These are phyloP conservation scores for Gymnoscopelus microlampas DNA, from an alignment of 2,797 vertebrate species.

Conservation along the genomic window DNA sequence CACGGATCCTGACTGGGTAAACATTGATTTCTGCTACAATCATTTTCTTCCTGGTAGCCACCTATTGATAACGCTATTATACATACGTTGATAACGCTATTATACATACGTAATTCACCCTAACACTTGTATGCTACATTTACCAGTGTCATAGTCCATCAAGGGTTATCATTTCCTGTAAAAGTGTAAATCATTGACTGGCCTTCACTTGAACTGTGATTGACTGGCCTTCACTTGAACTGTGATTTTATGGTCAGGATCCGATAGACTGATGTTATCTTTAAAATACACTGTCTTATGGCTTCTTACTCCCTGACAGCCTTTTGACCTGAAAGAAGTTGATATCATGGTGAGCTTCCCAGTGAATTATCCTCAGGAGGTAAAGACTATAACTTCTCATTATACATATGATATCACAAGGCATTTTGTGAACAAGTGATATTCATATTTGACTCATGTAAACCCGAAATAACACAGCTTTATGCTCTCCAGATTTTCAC, in stretches of 20 bases:
- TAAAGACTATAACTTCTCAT: constrained; percentile 50
- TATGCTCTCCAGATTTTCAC: constrained; percentile 79
- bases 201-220: background rate
- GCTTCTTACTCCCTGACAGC: constrained; percentile 67
- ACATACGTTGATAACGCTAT: background rate
- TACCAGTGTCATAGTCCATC: background rate
- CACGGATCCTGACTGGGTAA: constrained; percentile 88
- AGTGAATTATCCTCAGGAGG: constrained; percentile 83
- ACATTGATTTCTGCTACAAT: background rate
- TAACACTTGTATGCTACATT: background rate
- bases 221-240: background rate
- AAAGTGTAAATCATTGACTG: background rate
- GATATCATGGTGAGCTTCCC: constrained; percentile 87
- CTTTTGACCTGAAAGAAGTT: constrained; percentile 85
- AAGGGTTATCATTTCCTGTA: background rate
- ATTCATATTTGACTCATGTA: too few relatives aligned
- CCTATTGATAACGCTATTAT: background rate
- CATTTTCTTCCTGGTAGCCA: background rate
- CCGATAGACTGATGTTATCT: background rate
- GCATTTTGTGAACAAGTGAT: too few relatives aligned
- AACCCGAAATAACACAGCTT: background rate
- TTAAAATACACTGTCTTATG: constrained; percentile 25
- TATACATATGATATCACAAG: too few relatives aligned
- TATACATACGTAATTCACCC: background rate
- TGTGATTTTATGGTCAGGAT: too few relatives aligned